phyloP scores from a whole-genome alignment of 2,113 vertebrate genomes.

The Saguinus imperator region DNA sequence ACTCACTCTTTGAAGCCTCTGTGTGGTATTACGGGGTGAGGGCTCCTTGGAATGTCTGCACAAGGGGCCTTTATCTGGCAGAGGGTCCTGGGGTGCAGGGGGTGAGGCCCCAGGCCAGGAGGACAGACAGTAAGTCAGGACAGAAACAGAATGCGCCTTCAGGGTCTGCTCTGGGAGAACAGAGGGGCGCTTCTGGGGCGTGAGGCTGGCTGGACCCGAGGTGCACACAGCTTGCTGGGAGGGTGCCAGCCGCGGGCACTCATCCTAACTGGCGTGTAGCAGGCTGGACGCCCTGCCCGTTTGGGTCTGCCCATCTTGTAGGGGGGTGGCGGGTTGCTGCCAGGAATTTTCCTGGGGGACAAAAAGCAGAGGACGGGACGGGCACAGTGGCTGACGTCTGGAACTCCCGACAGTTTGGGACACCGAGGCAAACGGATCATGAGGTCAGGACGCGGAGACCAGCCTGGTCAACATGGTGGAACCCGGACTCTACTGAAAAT shows the following conservation, averaged over 20 bases:
- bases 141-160: background rate
- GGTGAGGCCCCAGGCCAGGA: background rate
- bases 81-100: background rate
- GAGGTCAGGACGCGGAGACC: too few species aligned
- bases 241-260: background rate
- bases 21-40: background rate
- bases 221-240: rapidly evolving
- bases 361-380: too few species aligned
- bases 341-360: too few species aligned
- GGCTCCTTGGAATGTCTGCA: background rate
- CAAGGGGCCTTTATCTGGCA: background rate
- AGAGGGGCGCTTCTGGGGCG: background rate
- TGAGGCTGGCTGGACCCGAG: rapidly evolving
- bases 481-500: too few species aligned
- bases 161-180: background rate
- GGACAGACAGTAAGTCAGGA: background rate
- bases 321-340: too few species aligned
- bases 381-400: too few species aligned
- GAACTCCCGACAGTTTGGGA: too few species aligned
- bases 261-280: rapidly evolving
- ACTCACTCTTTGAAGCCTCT: background rate
- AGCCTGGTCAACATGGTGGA: too few species aligned
- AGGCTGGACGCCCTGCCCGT: rapidly evolving
- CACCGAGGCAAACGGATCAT: too few species aligned
- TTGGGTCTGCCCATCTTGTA: rapidly evolving